Base-by-base conservation (phyloP, 2,113 vertebrate species). In the Hypocryptadius cinnamomeus region DNA sequence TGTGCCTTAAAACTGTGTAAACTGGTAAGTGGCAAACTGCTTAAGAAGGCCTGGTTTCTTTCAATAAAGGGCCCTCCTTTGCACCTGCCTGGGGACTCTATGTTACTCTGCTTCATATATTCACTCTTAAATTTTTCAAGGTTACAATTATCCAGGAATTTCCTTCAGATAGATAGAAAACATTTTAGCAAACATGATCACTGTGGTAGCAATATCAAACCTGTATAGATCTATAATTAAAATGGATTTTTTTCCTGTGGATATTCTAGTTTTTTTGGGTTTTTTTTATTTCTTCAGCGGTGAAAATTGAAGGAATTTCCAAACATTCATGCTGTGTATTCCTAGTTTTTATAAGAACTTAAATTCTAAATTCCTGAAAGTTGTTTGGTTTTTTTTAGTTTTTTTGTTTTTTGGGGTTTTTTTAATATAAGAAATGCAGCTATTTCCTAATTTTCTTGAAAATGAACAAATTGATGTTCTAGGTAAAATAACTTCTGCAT, bases 21-120 rank as follows among this genome's bases (percentile, higher is more conserved):
- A 37, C 15, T 76, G 42, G 2, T 31, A 10, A 24, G 7, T 13
- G 42, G 7, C 20, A 9, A 47, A 11, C 11, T 60, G 72, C n/a
- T 47, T 16, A 4, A 23, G 47, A 30, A 59, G 15, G 21, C 12
- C n/a, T 76, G 44, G 11, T 4, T 31, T 59, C n/a, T 48, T 37
- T 56, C 56, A 60, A 31, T 47, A 11, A 39, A 39, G 21, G 21
- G 21, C 7, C 39, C 27, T 60, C 51, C 27, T 37, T 30, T 60
- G 42, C n/a, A 31, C 33, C 25, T 60, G 44, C 15, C n/a, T 60
- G 33, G 33, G 25, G 8, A 44, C 33, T 35, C 53, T 6, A 4
- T 31, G 44, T 23, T 2, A 0, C n/a, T 37, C 11, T 59, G 56
- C 7, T 59, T 31, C 0, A 0, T 37, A 13, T 15, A 30, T 47